A percentile compares a stretch with the other conserved stretches of the same genome.
These are phyloP conservation scores for Mythimna lalbum DNA, from an alignment of 2,888 invertebrate genomes.

Conservation along the genomic window DNA sequence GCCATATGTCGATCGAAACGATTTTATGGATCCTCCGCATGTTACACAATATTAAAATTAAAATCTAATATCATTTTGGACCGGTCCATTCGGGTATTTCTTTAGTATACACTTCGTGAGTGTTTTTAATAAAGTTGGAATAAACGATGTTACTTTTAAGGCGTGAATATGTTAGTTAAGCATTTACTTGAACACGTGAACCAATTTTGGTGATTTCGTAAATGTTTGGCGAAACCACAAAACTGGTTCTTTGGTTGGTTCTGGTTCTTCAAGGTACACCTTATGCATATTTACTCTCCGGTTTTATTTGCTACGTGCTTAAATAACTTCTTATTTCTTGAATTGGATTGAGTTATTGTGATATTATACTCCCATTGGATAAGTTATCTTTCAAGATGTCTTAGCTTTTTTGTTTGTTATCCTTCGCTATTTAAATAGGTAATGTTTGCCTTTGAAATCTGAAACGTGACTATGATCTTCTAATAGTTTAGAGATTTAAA, in stretches of 20 bases:
- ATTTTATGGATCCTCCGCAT: conserved; percentile 51
- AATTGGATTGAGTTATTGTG: neutral
- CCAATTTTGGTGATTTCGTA: conserved; percentile 44
- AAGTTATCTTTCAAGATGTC: neutral
- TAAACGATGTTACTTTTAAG: conserved; percentile 20
- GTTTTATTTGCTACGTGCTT: conserved; percentile 4
- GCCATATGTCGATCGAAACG: conserved; percentile 65
- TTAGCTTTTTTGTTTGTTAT: neutral
- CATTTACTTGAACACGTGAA: conserved; percentile 27
- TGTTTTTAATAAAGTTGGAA: conserved; percentile 31
- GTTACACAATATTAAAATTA: conserved; percentile 37
- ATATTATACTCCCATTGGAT: neutral
- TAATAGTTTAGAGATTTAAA: conserved; percentile 18
- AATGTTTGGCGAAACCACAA: conserved; percentile 39
- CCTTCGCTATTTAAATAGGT: too few relatives aligned
- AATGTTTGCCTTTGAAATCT: neutral
- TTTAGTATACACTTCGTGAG: conserved; percentile 18
- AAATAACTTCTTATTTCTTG: conserved; percentile 10
- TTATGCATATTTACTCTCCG: conserved; percentile 26
- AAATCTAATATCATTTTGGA: conserved; percentile 39
- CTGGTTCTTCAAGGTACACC: conserved; percentile 20
- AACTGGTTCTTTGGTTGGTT: conserved; percentile 51
- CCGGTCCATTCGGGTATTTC: conserved; percentile 49
- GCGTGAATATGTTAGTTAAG: conserved; percentile 21
- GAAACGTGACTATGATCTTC: neutral